Evolutionary conservation across 1,140 invertebrate genomes (phyloP).

Genomic region (Plodia interpunctella): DNA sequence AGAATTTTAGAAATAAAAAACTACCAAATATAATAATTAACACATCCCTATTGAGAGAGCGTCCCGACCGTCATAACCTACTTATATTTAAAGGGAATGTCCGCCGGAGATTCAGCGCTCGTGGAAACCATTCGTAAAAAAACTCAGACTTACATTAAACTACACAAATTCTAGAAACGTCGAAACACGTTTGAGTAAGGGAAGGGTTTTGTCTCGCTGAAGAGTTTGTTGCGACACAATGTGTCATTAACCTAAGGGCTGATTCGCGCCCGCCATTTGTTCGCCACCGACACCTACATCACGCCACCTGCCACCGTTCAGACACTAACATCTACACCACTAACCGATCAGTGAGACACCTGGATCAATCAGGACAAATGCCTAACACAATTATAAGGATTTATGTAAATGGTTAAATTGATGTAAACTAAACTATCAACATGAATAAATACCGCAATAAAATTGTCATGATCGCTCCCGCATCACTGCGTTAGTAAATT

Average conservation of each 20-base stretch:
- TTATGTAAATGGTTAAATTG: background rate
- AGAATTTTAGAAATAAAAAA: too few relatives aligned
- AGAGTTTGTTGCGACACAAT: slow-evolving; percentile 66
- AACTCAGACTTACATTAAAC: slow-evolving; percentile 37
- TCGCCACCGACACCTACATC: background rate
- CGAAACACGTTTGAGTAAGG: slow-evolving; percentile 24
- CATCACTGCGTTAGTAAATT: background rate
- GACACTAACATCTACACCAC: slow-evolving; percentile 21
- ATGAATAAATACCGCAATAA: background rate
- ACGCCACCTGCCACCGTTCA: slow-evolving; percentile 22
- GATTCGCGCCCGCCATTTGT: slow-evolving; percentile 11
- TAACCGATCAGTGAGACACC: slow-evolving; percentile 35
- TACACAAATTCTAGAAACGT: slow-evolving; percentile 33
- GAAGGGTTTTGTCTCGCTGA: slow-evolving; percentile 54
- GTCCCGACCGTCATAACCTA: slow-evolving; percentile 45
- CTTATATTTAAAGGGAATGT: slow-evolving; percentile 58
- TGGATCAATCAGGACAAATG: background rate
- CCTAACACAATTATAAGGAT: slow-evolving; percentile 13
- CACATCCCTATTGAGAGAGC: slow-evolving; percentile 10
- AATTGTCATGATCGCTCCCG: background rate
- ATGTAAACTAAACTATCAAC: too few relatives aligned
- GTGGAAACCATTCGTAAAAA: slow-evolving; percentile 25
- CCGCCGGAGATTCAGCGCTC: slow-evolving; percentile 33
- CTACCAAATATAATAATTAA: background rate
- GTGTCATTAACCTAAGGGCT: slow-evolving; percentile 59